Evolutionary conservation across 2,113 vertebrate species (phyloP).

Genomic region (Amphiprion ocellaris): DNA sequence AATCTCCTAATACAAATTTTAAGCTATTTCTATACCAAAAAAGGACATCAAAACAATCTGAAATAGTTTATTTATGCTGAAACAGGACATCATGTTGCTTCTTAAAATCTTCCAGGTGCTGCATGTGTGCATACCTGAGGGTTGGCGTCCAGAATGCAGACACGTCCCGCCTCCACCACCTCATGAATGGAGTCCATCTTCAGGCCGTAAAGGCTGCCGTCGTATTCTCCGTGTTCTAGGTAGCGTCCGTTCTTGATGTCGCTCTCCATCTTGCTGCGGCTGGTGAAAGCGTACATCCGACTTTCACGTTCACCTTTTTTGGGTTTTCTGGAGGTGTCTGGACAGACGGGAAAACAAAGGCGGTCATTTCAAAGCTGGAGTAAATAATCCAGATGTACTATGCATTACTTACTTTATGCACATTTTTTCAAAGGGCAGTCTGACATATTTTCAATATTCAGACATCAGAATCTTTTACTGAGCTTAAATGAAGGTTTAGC

Average conservation of each 20-base stretch:
- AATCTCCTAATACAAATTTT: no score
- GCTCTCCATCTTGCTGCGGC: constrained; percentile 92
- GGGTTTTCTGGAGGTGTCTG: constrained; percentile 93
- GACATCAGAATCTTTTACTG: no score
- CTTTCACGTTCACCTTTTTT: constrained; percentile 91
- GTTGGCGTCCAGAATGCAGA: constrained; percentile 96
- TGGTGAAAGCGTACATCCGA: constrained; percentile 92
- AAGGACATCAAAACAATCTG: no score
- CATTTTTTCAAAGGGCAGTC: no score
- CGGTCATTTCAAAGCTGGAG: background rate
- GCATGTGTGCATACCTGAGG: constrained; percentile 87
- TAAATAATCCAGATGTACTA: no score
- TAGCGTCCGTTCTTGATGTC: constrained; percentile 93
- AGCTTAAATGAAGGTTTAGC: no score
- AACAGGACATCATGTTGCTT: no score
- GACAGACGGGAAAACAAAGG: background rate
- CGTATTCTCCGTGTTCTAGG: constrained; percentile 95
- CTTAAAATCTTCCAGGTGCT: no score
- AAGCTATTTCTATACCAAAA: no score
- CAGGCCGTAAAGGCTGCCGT: constrained; percentile 94
- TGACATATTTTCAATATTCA: no score
- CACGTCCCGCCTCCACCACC: constrained; percentile 91
- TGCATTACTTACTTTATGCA: no score
- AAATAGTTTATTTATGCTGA: no score
- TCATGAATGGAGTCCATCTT: constrained; percentile 95